A percentile compares a stretch with the other conserved stretches of the same genome.
phyloP scores from a whole-genome alignment of 2,113 vertebrate genomes.

The Pandion haliaetus region DNA sequence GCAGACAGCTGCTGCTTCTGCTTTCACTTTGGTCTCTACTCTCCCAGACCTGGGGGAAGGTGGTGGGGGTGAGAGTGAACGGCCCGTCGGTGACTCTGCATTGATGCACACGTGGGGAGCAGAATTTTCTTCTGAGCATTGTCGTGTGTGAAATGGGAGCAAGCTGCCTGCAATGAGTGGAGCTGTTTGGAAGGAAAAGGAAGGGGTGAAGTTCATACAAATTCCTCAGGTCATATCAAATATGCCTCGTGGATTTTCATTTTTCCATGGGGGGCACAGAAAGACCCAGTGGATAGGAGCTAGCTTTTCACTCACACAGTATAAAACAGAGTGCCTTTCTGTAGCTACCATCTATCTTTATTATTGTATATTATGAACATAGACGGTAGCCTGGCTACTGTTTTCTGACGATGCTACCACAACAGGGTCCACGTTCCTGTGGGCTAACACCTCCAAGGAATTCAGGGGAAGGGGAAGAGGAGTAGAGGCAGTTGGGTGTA shows the following conservation, averaged over 20 bases:
- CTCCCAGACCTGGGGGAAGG: not conserved
- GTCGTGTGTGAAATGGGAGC: not conserved
- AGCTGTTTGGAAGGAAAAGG: not conserved
- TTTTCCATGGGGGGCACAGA: not conserved
- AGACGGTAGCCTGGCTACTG: not conserved
- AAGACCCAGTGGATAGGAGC: not conserved
- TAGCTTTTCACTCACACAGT: not conserved
- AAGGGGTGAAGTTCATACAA: not conserved
- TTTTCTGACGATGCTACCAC: not conserved
- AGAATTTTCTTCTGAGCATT: not conserved
- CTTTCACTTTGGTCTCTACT: not conserved
- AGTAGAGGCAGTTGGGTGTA: not conserved
- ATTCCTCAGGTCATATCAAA: not conserved
- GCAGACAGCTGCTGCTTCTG: not conserved
- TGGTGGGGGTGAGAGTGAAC: not conserved
- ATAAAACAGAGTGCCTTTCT: not conserved
- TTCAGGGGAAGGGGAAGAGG: not conserved
- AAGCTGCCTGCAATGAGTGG: not conserved
- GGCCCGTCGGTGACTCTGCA: fast-evolving
- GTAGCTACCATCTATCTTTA: not conserved
- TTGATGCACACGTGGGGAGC: not conserved
- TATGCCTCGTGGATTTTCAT: not conserved
- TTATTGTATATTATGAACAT: not conserved
- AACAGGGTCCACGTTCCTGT: not conserved
- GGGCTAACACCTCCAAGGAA: not conserved